Percentiles rank a stretch among this genome's conserved stretches.
These are phyloP conservation scores for Aspidapion aeneum DNA, from an alignment of 2,888 invertebrate genomes.

Conservation along the genomic window DNA sequence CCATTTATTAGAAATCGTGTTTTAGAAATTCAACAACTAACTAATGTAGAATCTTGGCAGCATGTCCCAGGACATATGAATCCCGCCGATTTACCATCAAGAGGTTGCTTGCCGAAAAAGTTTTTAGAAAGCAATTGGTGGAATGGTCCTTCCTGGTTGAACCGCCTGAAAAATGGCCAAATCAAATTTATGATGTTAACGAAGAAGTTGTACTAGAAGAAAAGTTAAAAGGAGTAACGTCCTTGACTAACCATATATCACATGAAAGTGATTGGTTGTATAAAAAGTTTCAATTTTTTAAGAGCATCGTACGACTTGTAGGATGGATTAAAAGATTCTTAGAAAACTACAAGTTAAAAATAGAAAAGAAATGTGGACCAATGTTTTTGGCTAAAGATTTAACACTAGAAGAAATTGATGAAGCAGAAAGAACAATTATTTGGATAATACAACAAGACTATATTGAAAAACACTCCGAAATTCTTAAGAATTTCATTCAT, in stretches of 20 bases:
- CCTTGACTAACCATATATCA: neutral
- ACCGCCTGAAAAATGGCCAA: neutral
- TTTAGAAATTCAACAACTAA: neutral
- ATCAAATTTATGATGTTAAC: neutral
- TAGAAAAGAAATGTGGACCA: neutral
- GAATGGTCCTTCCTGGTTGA: neutral
- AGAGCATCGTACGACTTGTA: neutral
- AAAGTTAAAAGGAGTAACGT: neutral
- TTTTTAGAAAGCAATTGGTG: neutral
- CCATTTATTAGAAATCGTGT: neutral
- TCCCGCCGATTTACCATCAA: neutral
- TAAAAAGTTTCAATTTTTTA: neutral
- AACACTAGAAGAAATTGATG: neutral
- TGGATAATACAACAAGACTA: neutral
- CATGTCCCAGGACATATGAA: neutral
- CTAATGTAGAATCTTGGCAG: neutral
- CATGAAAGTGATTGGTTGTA: neutral
- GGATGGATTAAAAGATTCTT: neutral
- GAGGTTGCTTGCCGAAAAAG: neutral
- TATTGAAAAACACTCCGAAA: neutral
- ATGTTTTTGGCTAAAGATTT: neutral
- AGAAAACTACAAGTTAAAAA: neutral
- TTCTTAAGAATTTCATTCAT: neutral
- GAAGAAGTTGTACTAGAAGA: neutral
- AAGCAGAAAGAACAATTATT: neutral